Evolutionary conservation across 2,797 vertebrate species (phyloP).

Genomic region (Gallinago nigripennis): DNA sequence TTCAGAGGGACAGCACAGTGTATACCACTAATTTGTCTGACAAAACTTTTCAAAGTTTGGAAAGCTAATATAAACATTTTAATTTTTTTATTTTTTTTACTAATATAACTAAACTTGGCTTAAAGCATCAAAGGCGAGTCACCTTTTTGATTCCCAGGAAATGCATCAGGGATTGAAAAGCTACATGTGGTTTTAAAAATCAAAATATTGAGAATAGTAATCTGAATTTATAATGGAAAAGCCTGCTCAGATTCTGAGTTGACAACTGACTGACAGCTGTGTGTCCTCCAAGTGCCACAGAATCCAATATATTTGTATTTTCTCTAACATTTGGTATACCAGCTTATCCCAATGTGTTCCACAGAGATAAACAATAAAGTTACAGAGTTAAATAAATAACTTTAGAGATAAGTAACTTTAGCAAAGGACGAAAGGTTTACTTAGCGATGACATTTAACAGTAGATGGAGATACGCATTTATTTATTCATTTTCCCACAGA

Average conservation of each 20-base stretch:
- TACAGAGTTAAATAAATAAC: slow-evolving; percentile 5
- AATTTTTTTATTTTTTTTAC: neutral
- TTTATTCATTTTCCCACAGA: neutral
- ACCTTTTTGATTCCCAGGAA: neutral
- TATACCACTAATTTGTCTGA: neutral
- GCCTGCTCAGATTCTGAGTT: neutral
- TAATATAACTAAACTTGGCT: neutral
- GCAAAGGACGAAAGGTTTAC: neutral
- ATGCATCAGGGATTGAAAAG: neutral
- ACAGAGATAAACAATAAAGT: slow-evolving; percentile 46
- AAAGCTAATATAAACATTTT: neutral
- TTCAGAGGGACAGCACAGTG: neutral
- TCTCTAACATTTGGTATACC: neutral
- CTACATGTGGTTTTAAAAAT: neutral
- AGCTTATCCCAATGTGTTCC: slow-evolving; percentile 17
- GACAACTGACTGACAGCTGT: neutral
- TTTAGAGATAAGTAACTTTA: slow-evolving; percentile 20
- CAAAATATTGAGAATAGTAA: neutral
- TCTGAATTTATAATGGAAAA: slow-evolving; percentile 9
- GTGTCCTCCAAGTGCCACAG: slow-evolving; percentile 9
- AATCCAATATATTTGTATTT: slow-evolving; percentile 27
- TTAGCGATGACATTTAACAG: slow-evolving; percentile 17
- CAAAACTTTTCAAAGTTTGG: neutral
- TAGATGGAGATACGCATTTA: neutral
- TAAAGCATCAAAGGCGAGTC: neutral